A percentile compares a stretch with the other conserved stretches of the same genome.
phyloP scores from a whole-genome alignment of 2,113 vertebrate genomes.

The Hyla sarda region DNA sequence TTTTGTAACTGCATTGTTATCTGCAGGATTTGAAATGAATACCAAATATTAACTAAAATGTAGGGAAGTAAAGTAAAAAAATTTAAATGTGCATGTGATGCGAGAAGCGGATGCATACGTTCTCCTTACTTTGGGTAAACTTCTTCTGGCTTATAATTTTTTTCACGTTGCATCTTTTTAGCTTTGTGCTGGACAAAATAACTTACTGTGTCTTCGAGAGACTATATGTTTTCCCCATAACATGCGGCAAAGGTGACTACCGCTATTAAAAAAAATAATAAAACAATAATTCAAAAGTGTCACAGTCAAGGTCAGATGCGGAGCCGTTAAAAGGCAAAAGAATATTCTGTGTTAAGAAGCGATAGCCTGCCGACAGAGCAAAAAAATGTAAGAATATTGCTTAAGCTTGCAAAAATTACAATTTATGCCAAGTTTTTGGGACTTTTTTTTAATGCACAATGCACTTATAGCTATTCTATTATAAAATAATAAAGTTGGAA shows the following conservation, averaged over 20 bases:
- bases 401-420: no score
- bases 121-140: not conserved
- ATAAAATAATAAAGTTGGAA: no score
- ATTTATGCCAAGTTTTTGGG: not conserved
- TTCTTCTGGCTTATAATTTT: not conserved
- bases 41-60: not conserved
- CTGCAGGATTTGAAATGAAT: not conserved
- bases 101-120: no score
- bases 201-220: not conserved
- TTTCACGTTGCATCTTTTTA: constrained; percentile 1
- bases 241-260: constrained; percentile 20
- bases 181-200: constrained; percentile 18
- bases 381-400: not conserved
- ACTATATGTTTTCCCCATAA: constrained; percentile 36
- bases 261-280: constrained; percentile 49
- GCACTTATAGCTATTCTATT: no score
- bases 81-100: not conserved
- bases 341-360: constrained; percentile 3
- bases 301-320: constrained; percentile 27
- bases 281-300: constrained; percentile 47
- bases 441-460: no score
- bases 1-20: not conserved
- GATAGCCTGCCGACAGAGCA: not conserved
- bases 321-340: not conserved
- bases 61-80: not conserved